These are phyloP conservation scores for Oscheius onirici DNA, from an alignment of 2,888 invertebrate genomes.

Conservation along the genomic window DNA sequence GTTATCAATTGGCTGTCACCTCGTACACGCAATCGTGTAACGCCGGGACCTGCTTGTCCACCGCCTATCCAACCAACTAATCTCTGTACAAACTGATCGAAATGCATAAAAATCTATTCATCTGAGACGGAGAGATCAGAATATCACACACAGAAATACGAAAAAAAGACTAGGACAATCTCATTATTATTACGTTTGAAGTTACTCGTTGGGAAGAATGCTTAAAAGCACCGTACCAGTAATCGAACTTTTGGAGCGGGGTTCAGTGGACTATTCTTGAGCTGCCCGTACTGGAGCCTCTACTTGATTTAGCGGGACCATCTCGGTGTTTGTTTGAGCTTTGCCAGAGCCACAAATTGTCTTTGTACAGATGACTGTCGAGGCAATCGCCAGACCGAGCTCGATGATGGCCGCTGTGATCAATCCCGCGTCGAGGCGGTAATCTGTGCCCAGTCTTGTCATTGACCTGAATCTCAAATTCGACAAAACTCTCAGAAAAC, in stretches of 20 bases:
- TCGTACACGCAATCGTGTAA: constrained; percentile 63
- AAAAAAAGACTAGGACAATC: no score
- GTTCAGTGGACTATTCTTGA: neutral
- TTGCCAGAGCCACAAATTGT: constrained; percentile 48
- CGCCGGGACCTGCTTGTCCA: constrained; percentile 61
- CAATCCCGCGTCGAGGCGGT: constrained; percentile 63
- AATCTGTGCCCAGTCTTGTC: constrained; percentile 68
- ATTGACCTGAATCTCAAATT: constrained; percentile 63
- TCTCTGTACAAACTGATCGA: neutral
- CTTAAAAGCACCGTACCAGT: neutral
- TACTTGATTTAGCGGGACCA: constrained; percentile 10
- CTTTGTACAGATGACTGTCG: constrained; percentile 51
- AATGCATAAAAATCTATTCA: constrained; percentile 9
- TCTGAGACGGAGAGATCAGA: neutral
- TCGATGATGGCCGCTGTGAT: constrained; percentile 59
- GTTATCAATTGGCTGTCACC: constrained; percentile 55
- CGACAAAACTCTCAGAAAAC: neutral
- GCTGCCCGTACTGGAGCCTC: neutral
- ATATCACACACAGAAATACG: no score
- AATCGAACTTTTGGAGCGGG: neutral
- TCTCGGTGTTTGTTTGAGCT: constrained; percentile 19
- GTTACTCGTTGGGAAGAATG: neutral
- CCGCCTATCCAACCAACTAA: constrained; percentile 56
- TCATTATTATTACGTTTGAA: neutral
- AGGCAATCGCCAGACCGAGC: constrained; percentile 52